phyloP scores from a whole-genome alignment of 2,113 vertebrate genomes.

The Callopanchax toddi region DNA sequence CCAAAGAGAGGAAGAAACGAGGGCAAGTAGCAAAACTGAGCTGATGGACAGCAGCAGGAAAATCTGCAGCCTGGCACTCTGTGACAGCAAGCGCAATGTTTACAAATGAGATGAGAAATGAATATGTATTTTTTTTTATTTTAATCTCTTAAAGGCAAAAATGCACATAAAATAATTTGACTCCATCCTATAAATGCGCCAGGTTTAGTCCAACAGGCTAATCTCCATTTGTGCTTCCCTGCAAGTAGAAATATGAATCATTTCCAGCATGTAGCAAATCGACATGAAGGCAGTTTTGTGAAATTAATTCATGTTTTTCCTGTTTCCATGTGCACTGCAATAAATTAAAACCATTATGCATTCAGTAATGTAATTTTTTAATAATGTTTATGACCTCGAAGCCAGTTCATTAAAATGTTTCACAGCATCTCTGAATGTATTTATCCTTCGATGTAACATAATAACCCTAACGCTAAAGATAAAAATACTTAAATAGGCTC shows the following conservation, averaged over 20 bases:
- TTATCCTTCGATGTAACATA: background rate
- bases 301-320: background rate
- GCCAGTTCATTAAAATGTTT: background rate
- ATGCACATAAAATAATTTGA: no score
- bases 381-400: background rate
- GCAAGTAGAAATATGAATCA: background rate
- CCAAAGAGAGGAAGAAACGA: slow-evolving; percentile 22
- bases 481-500: slow-evolving; percentile 9
- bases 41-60: slow-evolving; percentile 39
- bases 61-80: no score
- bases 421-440: background rate
- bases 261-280: slow-evolving; percentile 17
- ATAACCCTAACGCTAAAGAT: slow-evolving; percentile 5
- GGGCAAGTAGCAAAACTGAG: slow-evolving; percentile 39
- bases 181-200: no score
- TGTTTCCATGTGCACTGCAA: background rate
- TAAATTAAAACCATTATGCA: background rate
- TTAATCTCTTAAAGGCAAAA: no score
- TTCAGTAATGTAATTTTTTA: background rate
- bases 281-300: background rate
- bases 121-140: no score
- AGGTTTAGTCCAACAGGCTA: no score
- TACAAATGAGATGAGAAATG: no score
- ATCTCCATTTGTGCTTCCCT: no score
- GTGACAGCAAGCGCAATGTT: no score